phyloP scores from a whole-genome alignment of 2,888 invertebrate genomes.

The Alsophila aescularia region DNA sequence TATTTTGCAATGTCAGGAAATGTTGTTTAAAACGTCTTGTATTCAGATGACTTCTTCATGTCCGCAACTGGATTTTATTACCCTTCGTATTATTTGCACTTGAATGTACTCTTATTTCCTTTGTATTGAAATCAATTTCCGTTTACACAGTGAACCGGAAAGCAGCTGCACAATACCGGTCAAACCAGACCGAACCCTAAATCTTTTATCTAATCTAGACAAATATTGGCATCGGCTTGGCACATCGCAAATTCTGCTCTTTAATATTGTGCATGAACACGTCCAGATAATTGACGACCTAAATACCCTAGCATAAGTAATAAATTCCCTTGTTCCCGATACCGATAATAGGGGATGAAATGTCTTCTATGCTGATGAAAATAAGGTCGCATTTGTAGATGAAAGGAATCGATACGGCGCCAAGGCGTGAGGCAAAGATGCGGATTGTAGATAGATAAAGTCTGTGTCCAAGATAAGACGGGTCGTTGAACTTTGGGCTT shows the following conservation, averaged over 20 bases:
- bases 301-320: slow-evolving; percentile 40
- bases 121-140: slow-evolving; percentile 32
- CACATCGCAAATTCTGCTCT: slow-evolving; percentile 58
- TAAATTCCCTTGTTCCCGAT: slow-evolving; percentile 40
- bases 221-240: slow-evolving; percentile 66
- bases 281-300: slow-evolving; percentile 38
- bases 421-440: slow-evolving; percentile 58
- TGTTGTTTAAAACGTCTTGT: neutral
- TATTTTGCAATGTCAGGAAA: neutral
- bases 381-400: slow-evolving; percentile 58
- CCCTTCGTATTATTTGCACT: slow-evolving; percentile 3
- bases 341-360: slow-evolving; percentile 36
- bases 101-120: slow-evolving; percentile 12
- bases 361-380: slow-evolving; percentile 49
- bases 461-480: slow-evolving; percentile 71
- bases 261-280: slow-evolving; percentile 36
- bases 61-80: neutral
- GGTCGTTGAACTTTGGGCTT: slow-evolving; percentile 64
- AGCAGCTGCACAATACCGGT: slow-evolving; percentile 45
- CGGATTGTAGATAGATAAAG: slow-evolving; percentile 71
- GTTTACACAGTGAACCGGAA: slow-evolving; percentile 47
- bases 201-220: slow-evolving; percentile 69
- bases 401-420: slow-evolving; percentile 59
- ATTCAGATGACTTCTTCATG: neutral
- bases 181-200: slow-evolving; percentile 50